Evolutionary conservation across 2,113 vertebrate genomes (phyloP).

Genomic region (Columba livia): DNA sequence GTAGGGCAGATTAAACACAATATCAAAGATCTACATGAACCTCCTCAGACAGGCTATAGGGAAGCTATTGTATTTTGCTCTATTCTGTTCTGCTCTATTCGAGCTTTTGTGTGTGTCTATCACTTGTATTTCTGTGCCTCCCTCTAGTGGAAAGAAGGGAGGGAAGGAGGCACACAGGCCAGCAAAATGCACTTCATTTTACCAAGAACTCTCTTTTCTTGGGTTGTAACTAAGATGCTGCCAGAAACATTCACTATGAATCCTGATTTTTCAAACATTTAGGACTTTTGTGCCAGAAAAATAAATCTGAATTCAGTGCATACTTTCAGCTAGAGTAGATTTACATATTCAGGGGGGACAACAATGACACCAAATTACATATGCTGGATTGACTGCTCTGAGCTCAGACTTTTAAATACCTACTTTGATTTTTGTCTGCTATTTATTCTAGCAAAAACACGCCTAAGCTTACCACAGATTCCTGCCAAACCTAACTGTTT

Average conservation of each 20-base stretch:
- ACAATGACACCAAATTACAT: not conserved
- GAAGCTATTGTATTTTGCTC: constrained; percentile 40
- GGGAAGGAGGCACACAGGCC: not conserved
- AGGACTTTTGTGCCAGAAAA: constrained; percentile 14
- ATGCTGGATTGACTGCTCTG: not conserved
- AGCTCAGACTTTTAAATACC: not conserved
- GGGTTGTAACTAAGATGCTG: constrained; percentile 41
- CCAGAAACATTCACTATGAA: constrained; percentile 43
- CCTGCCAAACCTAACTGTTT: constrained; percentile 1
- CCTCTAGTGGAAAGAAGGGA: constrained; percentile 56
- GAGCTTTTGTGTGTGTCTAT: constrained; percentile 8
- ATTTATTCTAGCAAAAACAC: not conserved
- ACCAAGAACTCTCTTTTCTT: constrained; percentile 48
- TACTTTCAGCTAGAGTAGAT: not conserved
- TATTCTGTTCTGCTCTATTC: constrained; percentile 9
- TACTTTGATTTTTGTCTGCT: not conserved
- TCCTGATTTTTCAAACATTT: constrained; percentile 41
- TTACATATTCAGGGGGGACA: not conserved
- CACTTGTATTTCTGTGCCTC: constrained; percentile 35
- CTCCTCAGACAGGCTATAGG: constrained; percentile 1
- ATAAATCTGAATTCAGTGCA: constrained; percentile 23
- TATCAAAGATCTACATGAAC: constrained; percentile 24
- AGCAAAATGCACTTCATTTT: constrained; percentile 23
- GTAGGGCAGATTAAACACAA: constrained; percentile 21
- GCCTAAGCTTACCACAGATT: not conserved